phyloP scores from a whole-genome alignment of 1,140 invertebrate genomes.

The Zaprionus inermis region DNA sequence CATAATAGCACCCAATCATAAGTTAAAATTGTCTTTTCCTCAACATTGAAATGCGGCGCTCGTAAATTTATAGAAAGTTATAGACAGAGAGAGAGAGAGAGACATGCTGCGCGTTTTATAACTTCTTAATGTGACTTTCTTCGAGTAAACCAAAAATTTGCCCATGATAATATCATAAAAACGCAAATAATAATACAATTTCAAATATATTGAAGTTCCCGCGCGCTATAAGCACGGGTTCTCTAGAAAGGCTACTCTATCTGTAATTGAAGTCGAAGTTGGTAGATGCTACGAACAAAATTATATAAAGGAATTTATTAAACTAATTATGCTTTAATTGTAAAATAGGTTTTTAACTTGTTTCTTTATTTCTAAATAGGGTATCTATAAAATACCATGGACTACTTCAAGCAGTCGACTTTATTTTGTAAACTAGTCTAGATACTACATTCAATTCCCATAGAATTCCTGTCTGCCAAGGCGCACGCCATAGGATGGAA shows the following conservation, averaged over 20 bases:
- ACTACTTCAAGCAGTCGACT: constrained; percentile 26
- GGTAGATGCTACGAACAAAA: too few relatives aligned
- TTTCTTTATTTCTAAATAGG: too few relatives aligned
- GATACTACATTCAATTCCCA: constrained; percentile 41
- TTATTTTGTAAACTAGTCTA: constrained; percentile 38
- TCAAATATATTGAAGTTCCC: too few relatives aligned
- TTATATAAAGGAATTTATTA: too few relatives aligned
- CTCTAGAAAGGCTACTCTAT: too few relatives aligned
- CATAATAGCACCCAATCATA: constrained; percentile 49
- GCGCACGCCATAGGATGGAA: constrained; percentile 29
- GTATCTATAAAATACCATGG: neutral
- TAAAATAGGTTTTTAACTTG: too few relatives aligned
- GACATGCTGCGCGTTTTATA: constrained; percentile 59
- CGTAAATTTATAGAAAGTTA: constrained; percentile 69
- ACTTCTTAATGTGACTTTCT: constrained; percentile 21
- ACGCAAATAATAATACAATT: neutral
- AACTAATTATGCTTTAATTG: too few relatives aligned
- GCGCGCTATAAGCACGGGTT: too few relatives aligned
- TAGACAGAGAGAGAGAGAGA: constrained; percentile 1
- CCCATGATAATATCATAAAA: neutral
- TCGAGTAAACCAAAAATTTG: neutral
- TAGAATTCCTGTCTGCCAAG: constrained; percentile 71
- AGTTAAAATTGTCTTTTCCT: constrained; percentile 47
- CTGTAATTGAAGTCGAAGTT: too few relatives aligned
- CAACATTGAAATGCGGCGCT: constrained; percentile 57